These are phyloP conservation scores for Pantala flavescens DNA, from an alignment of 1,140 invertebrate genomes.

Conservation along the genomic window DNA sequence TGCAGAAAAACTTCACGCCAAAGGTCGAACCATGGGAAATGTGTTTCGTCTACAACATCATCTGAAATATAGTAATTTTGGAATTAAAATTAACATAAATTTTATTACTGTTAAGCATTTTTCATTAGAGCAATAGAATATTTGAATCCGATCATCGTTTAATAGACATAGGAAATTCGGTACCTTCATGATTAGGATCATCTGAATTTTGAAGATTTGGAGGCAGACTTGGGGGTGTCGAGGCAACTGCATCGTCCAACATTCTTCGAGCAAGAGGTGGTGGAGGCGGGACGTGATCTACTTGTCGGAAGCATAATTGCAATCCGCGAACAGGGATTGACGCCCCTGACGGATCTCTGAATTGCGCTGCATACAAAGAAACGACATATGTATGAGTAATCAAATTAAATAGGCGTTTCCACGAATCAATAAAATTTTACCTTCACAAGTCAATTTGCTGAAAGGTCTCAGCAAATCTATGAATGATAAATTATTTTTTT, in stretches of 20 bases:
- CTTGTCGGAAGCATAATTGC: conserved; percentile 69
- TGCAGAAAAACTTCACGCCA: conserved; percentile 87
- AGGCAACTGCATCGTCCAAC: conserved; percentile 62
- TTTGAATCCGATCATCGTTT: no score
- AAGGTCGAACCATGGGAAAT: conserved; percentile 91
- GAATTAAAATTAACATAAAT: not conserved
- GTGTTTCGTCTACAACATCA: conserved; percentile 48
- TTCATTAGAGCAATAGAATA: no score
- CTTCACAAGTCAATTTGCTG: conserved; percentile 63
- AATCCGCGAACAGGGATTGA: conserved; percentile 62
- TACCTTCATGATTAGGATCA: no score
- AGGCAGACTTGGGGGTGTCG: not conserved
- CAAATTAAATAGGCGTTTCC: no score
- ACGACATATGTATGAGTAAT: conserved; percentile 15
- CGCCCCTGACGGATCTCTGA: conserved; percentile 70
- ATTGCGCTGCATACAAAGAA: conserved; percentile 50
- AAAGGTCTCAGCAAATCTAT: conserved; percentile 86
- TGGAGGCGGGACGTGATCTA: conserved; percentile 68
- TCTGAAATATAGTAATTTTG: conserved; percentile 28
- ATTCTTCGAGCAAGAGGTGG: conserved; percentile 73
- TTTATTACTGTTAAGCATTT: no score
- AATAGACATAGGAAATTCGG: no score
- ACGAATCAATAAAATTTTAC: conserved; percentile 36
- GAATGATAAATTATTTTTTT: conserved; percentile 85
- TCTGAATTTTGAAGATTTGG: conserved; percentile 44